Base-by-base conservation (phyloP, 2,797 vertebrate species). In the Avahi laniger region DNA sequence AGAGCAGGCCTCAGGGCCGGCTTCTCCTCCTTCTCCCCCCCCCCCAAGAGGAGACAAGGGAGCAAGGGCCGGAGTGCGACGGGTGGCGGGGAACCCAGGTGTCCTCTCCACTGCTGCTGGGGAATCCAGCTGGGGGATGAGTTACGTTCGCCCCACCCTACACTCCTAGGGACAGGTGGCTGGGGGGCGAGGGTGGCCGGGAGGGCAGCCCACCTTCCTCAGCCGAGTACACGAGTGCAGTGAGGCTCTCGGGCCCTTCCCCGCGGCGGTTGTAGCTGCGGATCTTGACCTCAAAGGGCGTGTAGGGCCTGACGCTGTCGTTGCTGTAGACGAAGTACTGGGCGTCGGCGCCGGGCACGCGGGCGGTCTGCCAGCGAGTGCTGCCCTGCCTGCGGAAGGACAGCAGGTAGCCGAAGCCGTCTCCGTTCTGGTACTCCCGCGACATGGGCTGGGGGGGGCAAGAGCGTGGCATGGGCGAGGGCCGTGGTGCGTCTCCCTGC, bases 391-490 rank as follows among this genome's bases (percentile, higher is more conserved):
- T 99, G 94, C 99, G 99, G 97, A 99, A 99, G 0, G 99, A 99
- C 98, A 99, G 96, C 86, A 99, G 96, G 98, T 99, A 99, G 87
- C 99, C 99, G 48, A 99, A 99, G 84, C 99, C 99, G 0, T 99
- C 99, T 5, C 99, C 99, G 0, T 99, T 99, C 98, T 99, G 99
- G 98, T 99, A 99, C 97, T 99, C 99, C 95, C 99, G 98, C 38
- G 99, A 98, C 92, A 99, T 99, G 0, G 99, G 99, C 99, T 99
- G 97, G 50, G 61, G 50, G 61, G 46, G 91, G 76, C 41, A 14
- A 97, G 84, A 98, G 70, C 3, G 82, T n/a, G 94, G 67, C 92
- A 3, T 96, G 96, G 95, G 94, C 70, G 9, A 35, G 82, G 91
- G 52, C 69, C 18, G 1, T 1, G 5, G 52, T 4, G 33, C 17